A percentile compares a stretch with the other conserved stretches of the same genome.
These are phyloP conservation scores for Oligia strigilis DNA, from an alignment of 2,888 invertebrate species.

Conservation along the genomic window DNA sequence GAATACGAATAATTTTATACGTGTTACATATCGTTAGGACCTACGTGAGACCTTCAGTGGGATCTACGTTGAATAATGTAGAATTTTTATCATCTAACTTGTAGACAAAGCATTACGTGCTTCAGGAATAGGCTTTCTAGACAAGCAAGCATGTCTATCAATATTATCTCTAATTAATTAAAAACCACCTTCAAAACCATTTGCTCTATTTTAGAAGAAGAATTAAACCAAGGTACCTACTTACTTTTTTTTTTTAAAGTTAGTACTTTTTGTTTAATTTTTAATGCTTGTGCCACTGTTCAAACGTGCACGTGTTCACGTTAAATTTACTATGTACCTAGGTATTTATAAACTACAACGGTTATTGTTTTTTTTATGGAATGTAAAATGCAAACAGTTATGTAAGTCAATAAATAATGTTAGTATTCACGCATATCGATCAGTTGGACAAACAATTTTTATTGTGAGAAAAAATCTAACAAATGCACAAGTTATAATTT, in stretches of 20 bases:
- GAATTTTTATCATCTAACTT: conserved; percentile 67
- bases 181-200: neutral
- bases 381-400: conserved; percentile 15
- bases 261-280: no score
- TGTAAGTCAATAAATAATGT: conserved; percentile 31
- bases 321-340: neutral
- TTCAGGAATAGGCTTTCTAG: conserved; percentile 26
- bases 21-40: conserved; percentile 53
- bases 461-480: conserved; percentile 9
- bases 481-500: conserved; percentile 6
- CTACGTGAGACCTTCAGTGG: conserved; percentile 70
- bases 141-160: conserved; percentile 7
- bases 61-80: conserved; percentile 70
- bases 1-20: conserved; percentile 62
- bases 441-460: conserved; percentile 36
- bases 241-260: no score
- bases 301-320: neutral
- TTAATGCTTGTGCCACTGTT: neutral
- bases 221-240: neutral
- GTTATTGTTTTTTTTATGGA: conserved; percentile 15
- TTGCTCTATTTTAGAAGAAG: neutral
- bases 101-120: conserved; percentile 67
- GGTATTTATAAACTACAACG: neutral
- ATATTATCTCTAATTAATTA: neutral
- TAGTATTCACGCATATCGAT: neutral